A percentile compares a stretch with the other conserved stretches of the same genome.
phyloP scores from a whole-genome alignment of 2,888 invertebrate genomes.

The Melanophora roralis region DNA sequence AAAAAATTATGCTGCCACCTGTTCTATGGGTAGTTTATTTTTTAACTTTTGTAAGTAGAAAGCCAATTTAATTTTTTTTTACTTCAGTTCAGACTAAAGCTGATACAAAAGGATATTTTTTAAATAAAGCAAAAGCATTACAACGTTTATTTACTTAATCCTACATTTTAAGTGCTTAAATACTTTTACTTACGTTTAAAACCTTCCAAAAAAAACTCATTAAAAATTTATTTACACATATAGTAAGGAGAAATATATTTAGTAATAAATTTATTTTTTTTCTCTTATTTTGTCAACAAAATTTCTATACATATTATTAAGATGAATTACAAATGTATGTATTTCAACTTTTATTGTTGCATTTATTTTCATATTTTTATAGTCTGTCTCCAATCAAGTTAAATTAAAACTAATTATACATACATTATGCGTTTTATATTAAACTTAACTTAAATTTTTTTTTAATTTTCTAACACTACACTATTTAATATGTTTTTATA shows the following conservation, averaged over 20 bases:
- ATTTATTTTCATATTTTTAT: slow-evolving; percentile 19
- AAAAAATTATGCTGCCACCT: too few species aligned
- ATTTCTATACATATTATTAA: slow-evolving; percentile 15
- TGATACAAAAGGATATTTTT: too few species aligned
- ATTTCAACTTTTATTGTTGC: background rate
- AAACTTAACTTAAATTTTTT: slow-evolving; percentile 11
- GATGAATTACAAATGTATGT: slow-evolving; percentile 39
- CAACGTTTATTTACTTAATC: too few species aligned
- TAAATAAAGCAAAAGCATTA: too few species aligned
- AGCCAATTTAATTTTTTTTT: too few species aligned
- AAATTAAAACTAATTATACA: slow-evolving; percentile 33
- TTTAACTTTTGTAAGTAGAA: too few species aligned
- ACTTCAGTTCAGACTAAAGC: too few species aligned
- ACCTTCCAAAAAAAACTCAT: slow-evolving; percentile 40
- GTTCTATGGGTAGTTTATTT: too few species aligned
- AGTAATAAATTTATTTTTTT: slow-evolving; percentile 24
- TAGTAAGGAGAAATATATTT: slow-evolving; percentile 47
- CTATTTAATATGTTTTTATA: slow-evolving; percentile 12
- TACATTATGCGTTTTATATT: slow-evolving; percentile 26
- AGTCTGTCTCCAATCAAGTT: too few species aligned
- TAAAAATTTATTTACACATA: slow-evolving; percentile 54
- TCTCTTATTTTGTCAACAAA: background rate
- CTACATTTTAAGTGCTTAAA: too few species aligned
- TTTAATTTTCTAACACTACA: slow-evolving; percentile 5
- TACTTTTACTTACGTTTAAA: slow-evolving; percentile 26